Evolutionary conservation across 2,113 vertebrate species (phyloP).

Genomic region (Ceuthmochares aereus): DNA sequence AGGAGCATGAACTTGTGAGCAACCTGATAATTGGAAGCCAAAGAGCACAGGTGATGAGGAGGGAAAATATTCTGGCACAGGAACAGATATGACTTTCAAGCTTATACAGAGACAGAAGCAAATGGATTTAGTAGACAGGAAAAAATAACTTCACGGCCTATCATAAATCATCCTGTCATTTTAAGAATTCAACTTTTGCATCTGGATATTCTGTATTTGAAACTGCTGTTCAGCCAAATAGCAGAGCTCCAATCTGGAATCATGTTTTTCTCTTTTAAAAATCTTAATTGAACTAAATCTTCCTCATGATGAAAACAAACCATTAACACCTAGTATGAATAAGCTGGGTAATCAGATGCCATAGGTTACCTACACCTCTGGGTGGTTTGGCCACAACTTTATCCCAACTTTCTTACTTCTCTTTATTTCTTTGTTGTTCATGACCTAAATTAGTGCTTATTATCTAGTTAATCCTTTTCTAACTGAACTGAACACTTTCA

Average conservation of each 20-base stretch:
- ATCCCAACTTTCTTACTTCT: not conserved
- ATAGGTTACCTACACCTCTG: not conserved
- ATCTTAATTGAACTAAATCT: not conserved
- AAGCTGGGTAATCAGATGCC: not conserved
- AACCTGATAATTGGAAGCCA: not conserved
- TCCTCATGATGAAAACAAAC: not conserved
- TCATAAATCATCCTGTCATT: not conserved
- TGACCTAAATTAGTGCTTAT: not conserved
- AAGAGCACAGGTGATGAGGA: rapidly evolving
- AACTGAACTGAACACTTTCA: not conserved
- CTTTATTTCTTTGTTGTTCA: not conserved
- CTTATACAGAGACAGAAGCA: not conserved
- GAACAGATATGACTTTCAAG: not conserved
- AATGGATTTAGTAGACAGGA: not conserved
- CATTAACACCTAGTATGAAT: not conserved
- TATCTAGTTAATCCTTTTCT: not conserved
- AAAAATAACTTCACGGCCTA: not conserved
- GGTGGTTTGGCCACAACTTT: not conserved
- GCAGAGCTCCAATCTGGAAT: not conserved
- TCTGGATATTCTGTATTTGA: not conserved
- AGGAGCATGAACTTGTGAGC: not conserved
- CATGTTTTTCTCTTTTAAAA: not conserved
- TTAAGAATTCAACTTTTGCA: conserved; percentile 16
- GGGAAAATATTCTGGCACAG: not conserved
- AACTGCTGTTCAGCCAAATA: not conserved